Percentiles rank a stretch among this genome's conserved stretches.
Conservation (phyloP, 2,797 vertebrate species). For the Pterois miles region DNA sequence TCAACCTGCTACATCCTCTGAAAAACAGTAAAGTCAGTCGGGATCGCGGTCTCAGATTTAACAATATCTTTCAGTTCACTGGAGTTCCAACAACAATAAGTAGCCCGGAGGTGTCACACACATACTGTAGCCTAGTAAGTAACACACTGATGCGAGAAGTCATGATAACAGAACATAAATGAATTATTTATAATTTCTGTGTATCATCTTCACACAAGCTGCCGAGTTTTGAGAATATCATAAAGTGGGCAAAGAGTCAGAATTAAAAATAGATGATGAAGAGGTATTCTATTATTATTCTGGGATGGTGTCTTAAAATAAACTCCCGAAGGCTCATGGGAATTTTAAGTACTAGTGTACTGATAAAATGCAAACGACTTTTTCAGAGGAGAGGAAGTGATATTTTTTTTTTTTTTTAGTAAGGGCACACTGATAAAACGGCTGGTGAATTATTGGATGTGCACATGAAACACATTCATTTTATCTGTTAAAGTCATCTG, state of each 20-base stretch:
- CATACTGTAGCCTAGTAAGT: background rate
- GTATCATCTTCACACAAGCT: constrained; percentile 12
- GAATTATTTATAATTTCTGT: constrained; percentile 38
- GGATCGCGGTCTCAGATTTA: too few species aligned
- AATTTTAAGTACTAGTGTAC: constrained; percentile 18
- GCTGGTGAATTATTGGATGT: constrained; percentile 11
- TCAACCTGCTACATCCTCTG: too few species aligned
- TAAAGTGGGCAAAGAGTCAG: constrained; percentile 28
- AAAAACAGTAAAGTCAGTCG: too few species aligned
- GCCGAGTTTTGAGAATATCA: constrained; percentile 23
- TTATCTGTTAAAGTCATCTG: constrained; percentile 8
- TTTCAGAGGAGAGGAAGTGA: constrained; percentile 14
- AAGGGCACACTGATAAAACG: constrained; percentile 36
- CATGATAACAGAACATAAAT: constrained; percentile 17
- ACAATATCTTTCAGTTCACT: background rate
- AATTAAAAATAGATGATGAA: constrained; percentile 69
- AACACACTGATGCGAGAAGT: constrained; percentile 8
- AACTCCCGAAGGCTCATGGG: constrained; percentile 44
- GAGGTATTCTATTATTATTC: constrained; percentile 63
- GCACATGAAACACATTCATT: constrained; percentile 20
- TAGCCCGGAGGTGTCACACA: background rate
- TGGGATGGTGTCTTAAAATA: constrained; percentile 64
- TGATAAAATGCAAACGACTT: constrained; percentile 44
- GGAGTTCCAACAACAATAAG: background rate
- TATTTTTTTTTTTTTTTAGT: background rate